Evolutionary conservation across 2,888 invertebrate genomes (phyloP).

Genomic region (Prosapia bicincta): DNA sequence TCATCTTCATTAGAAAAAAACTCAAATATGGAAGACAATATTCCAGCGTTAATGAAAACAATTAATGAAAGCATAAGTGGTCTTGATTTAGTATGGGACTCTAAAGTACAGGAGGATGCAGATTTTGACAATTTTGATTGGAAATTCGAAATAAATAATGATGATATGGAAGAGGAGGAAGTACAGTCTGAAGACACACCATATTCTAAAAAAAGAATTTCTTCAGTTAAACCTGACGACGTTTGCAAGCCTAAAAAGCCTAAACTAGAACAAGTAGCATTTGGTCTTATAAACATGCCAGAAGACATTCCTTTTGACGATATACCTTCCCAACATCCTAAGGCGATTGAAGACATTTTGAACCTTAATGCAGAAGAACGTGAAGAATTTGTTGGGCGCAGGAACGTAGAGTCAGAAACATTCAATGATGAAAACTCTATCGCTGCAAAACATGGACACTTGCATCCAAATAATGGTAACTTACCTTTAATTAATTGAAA

Average conservation of each 20-base stretch:
- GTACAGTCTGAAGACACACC: neutral
- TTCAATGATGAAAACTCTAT: neutral
- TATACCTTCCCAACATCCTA: neutral
- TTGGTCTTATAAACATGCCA: neutral
- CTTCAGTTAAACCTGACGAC: neutral
- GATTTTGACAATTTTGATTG: neutral
- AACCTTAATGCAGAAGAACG: neutral
- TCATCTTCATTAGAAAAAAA: too few relatives aligned
- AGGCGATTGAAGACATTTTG: neutral
- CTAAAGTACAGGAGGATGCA: neutral
- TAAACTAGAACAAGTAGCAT: neutral
- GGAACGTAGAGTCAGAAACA: neutral
- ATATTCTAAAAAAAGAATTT: neutral
- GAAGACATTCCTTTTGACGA: neutral
- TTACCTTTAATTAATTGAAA: too few relatives aligned
- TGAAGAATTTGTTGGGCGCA: neutral
- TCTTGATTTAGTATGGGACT: neutral
- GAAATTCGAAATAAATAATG: neutral
- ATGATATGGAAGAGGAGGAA: neutral
- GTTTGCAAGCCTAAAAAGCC: too few relatives aligned
- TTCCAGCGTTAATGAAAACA: too few relatives aligned
- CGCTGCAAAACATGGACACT: slow-evolving; percentile 9
- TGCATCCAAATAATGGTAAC: slow-evolving; percentile 19
- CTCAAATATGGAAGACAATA: too few relatives aligned
- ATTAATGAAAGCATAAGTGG: neutral